Conservation (phyloP, 2,888 invertebrate genomes). For the Cinara cedri region DNA sequence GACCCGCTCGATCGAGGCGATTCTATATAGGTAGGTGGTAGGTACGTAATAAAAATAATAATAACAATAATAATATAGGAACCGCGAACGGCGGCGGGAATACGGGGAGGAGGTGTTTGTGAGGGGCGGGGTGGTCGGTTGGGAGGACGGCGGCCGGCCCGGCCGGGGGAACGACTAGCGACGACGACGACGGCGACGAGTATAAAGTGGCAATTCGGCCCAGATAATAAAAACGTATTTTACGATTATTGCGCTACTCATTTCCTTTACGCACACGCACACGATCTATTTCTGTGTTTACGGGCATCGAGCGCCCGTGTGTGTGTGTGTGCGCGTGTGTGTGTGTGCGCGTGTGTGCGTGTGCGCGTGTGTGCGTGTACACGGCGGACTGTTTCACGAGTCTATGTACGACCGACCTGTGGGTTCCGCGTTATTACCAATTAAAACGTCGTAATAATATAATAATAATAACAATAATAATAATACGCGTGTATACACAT, state of each 20-base stretch:
- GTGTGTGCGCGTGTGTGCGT: background rate
- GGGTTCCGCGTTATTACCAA: slow-evolving; percentile 12
- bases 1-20: slow-evolving; percentile 6
- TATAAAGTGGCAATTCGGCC: slow-evolving; percentile 52
- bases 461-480: no score
- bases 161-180: background rate
- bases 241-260: slow-evolving; percentile 52
- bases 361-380: background rate
- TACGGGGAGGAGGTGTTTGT: no score
- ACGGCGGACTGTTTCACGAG: background rate
- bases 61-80: background rate
- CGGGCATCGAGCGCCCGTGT: background rate
- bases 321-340: background rate
- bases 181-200: background rate
- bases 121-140: background rate
- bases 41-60: background rate
- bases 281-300: background rate
- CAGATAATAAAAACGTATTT: slow-evolving; percentile 56
- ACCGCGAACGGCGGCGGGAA: background rate
- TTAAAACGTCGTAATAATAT: slow-evolving; percentile 1
- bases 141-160: no score
- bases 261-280: slow-evolving; percentile 9
- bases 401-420: background rate
- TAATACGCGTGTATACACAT: background rate
- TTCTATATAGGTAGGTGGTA: no score